phyloP scores from a whole-genome alignment of 2,888 invertebrate species.

The Calliopum simillimum region DNA sequence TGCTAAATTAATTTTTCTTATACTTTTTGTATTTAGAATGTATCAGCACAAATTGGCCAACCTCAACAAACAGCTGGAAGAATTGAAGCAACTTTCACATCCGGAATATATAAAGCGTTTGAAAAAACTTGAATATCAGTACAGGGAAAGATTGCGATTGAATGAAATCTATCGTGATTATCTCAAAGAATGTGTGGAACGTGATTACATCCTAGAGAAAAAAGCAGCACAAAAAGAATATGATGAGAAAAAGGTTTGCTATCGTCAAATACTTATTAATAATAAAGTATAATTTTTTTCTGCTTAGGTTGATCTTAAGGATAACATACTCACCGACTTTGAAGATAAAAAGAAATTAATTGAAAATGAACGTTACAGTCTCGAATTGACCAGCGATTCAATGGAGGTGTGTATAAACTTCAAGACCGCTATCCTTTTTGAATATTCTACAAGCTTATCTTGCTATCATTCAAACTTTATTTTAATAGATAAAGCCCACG shows the following conservation, averaged over 20 bases:
- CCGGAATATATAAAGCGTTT: slow-evolving; percentile 87
- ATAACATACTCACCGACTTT: slow-evolving; percentile 89
- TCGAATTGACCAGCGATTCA: slow-evolving; percentile 91
- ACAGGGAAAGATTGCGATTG: slow-evolving; percentile 82
- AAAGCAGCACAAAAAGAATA: slow-evolving; percentile 91
- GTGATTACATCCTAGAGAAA: slow-evolving; percentile 88
- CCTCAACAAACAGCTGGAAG: slow-evolving; percentile 89
- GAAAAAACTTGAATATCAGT: slow-evolving; percentile 83
- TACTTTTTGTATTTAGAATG: slow-evolving; percentile 71
- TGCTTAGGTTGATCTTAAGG: slow-evolving; percentile 76
- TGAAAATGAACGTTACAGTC: slow-evolving; percentile 86
- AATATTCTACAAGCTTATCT: background rate
- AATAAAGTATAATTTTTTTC: background rate
- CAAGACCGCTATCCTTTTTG: background rate
- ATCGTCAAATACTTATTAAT: background rate
- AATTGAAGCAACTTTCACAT: slow-evolving; percentile 86
- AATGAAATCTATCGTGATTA: slow-evolving; percentile 84
- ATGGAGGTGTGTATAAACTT: slow-evolving; percentile 73
- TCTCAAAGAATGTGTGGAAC: slow-evolving; percentile 86
- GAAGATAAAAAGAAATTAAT: slow-evolving; percentile 92
- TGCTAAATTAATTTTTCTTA: background rate
- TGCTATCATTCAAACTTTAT: background rate
- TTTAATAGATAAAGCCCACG: slow-evolving; percentile 86
- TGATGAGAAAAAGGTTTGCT: slow-evolving; percentile 87
- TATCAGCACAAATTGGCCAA: slow-evolving; percentile 91